phyloP scores from a whole-genome alignment of 2,888 invertebrate genomes.

The Chrysodeixis includens region DNA sequence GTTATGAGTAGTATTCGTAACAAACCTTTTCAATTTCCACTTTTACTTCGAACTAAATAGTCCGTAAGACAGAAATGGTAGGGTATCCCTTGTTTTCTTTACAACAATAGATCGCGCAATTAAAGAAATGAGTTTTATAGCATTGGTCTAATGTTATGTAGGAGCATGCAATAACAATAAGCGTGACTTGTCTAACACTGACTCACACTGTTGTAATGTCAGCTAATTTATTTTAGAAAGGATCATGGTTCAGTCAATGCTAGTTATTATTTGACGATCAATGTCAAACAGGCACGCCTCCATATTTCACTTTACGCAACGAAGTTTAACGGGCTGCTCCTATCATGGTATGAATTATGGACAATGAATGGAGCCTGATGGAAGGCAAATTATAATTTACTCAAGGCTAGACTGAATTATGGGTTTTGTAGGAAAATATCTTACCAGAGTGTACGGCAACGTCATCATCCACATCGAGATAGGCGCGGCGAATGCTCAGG shows the following conservation, averaged over 20 bases:
- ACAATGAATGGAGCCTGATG: conserved; percentile 38
- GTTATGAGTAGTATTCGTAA: not conserved
- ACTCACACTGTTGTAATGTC: conserved; percentile 40
- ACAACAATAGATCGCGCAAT: not conserved
- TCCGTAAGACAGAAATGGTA: not conserved
- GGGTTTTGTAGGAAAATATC: conserved; percentile 47
- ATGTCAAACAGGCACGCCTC: conserved; percentile 59
- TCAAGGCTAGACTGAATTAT: conserved; percentile 42
- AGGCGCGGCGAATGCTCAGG: conserved; percentile 83
- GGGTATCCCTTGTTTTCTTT: no score
- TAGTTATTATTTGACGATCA: conserved; percentile 56
- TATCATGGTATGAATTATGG: conserved; percentile 53
- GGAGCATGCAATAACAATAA: not conserved
- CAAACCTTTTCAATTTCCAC: not conserved
- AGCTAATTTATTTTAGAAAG: conserved; percentile 62
- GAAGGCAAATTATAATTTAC: conserved; percentile 55
- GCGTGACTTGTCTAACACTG: conserved; percentile 21
- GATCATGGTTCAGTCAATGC: conserved; percentile 54
- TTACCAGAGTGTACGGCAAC: conserved; percentile 93
- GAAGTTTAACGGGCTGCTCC: conserved; percentile 45
- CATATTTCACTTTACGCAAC: conserved; percentile 61
- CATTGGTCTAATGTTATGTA: not conserved
- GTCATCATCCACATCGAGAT: conserved; percentile 91
- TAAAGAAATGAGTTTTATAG: not conserved
- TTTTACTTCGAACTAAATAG: not conserved